Evolutionary conservation across 2,113 vertebrate species (phyloP), one percentile per base, ranked within the genome.

Genomic region (Atherinomorus stipes): DNA sequence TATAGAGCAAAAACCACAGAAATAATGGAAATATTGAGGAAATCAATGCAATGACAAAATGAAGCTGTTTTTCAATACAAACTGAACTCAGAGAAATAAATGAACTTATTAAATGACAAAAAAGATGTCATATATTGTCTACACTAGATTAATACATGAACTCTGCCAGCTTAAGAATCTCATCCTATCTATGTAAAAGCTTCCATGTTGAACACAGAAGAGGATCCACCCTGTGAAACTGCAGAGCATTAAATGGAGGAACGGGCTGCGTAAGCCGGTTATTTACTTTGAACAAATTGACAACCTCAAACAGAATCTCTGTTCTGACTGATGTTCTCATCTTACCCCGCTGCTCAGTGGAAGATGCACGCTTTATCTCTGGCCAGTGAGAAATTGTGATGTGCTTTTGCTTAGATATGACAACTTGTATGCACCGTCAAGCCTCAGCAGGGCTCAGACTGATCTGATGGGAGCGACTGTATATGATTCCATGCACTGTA

Each of bases 301-400:
- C 63, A 80, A 37, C 57, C 63, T 87, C 42, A 73, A 78, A 85
- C 59, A 71, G 75, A 68, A 73, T 68, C 67, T 49, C 28, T 50
- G 51, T 31, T 59, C 59, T 78, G 81, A 84, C 73, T 62, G 81
- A 88, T 88, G 85, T 70, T 76, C 69, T 89, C 72, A 81, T 85
- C 63, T 81, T 19, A 52, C 50, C 16, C 2, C 22, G 56, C 64
- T 31, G 71, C 74, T 83, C 71, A 67, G 26, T 59, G 63, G 64
- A 56, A 84, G 64, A 76, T 47, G 26, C 52, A 44, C 66, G n/a
- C 37, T 75, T 57, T 58, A 44, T 82, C 76, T 75, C 52, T 40
- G 74, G 78, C 76, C 85, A 76, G 31, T 80, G 76, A 80, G 42
- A 64, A 76, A 82, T 64, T 60, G 58, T 58, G 53, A 26, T 60